Conservation (phyloP, 2,888 invertebrate species). For the Cylloceria caligata region DNA sequence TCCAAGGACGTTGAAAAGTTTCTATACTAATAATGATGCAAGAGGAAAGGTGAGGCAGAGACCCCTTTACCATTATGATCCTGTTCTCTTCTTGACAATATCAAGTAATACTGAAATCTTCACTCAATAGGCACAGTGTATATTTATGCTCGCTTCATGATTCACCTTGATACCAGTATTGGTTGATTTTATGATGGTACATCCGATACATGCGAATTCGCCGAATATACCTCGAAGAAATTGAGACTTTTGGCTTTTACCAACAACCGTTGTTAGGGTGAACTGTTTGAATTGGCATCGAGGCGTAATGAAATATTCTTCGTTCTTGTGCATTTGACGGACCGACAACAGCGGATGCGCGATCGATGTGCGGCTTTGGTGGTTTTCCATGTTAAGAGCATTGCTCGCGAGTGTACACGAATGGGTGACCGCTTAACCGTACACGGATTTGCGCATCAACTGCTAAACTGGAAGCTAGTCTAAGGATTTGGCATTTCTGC, state of each 20-base stretch:
- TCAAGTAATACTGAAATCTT: constrained; percentile 37
- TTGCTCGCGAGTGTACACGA: too few relatives aligned
- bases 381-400: too few relatives aligned
- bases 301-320: not conserved
- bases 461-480: too few relatives aligned
- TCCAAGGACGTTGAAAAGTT: constrained; percentile 63
- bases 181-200: constrained; percentile 56
- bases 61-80: constrained; percentile 7
- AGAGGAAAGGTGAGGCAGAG: constrained; percentile 10
- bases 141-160: constrained; percentile 27
- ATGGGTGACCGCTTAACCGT: too few relatives aligned
- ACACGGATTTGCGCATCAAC: too few relatives aligned
- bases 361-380: too few relatives aligned
- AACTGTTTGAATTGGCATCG: not conserved
- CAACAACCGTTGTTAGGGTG: not conserved
- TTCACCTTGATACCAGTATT: not conserved
- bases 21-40: constrained; percentile 56
- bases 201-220: constrained; percentile 60
- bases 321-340: not conserved
- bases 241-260: constrained; percentile 39
- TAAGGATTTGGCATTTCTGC: too few relatives aligned
- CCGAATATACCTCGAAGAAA: constrained; percentile 37
- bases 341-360: too few relatives aligned
- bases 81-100: constrained; percentile 32
- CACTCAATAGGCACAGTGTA: constrained; percentile 1